Base-by-base conservation (phyloP, 2,113 vertebrate genomes). In the Odocoileus hemionus region DNA sequence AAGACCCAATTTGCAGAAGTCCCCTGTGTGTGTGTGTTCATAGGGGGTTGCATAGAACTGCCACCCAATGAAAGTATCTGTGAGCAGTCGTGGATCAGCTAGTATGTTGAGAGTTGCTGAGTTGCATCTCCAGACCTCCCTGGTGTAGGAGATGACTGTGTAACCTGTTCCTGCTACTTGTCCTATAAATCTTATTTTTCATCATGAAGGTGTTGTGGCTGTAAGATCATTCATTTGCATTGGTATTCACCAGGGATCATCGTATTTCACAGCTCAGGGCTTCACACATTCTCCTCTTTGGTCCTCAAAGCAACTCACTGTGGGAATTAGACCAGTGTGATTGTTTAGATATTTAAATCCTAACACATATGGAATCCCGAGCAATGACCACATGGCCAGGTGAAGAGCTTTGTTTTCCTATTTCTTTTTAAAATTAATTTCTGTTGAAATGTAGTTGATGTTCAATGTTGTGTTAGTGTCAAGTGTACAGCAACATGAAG, bases 11-110 rank as follows among this genome's bases (percentile, higher is more conserved):
- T 67, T 21, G 33, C 33, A 10, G 16, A 64, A 67, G 4, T 67
- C 17, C 15, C 1, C 3, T 30, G 7, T 4, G 16, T 15, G 30
- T 26, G 11, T 4, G 19, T 7, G 25, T n/a, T 7, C 11, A 5
- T 15, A 67, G 45, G 0, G 19, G 2, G 16, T 23, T 64, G 16
- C 13, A 4, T 30, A 8, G 25, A 21, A 55, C 33, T 26, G 5
- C 39, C 19, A 28, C 0, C 0, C 7, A 55, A 5, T 26, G 16
- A 16, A 54, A 1, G 3, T 11, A 7, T 10, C 7, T 4, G 33
- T 67, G 45, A 4, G 5, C 33, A n/a, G 13, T 36, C 33, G 0
- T 8, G 33, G 11, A 19, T 54, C 15, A 15, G 9, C 21, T n/a
- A 14, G 17, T 12, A 7, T 12, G 33, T 10, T 25, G 25, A 36